Evolutionary conservation across 2,113 vertebrate genomes (phyloP).

Genomic region (Pipa parva): DNA sequence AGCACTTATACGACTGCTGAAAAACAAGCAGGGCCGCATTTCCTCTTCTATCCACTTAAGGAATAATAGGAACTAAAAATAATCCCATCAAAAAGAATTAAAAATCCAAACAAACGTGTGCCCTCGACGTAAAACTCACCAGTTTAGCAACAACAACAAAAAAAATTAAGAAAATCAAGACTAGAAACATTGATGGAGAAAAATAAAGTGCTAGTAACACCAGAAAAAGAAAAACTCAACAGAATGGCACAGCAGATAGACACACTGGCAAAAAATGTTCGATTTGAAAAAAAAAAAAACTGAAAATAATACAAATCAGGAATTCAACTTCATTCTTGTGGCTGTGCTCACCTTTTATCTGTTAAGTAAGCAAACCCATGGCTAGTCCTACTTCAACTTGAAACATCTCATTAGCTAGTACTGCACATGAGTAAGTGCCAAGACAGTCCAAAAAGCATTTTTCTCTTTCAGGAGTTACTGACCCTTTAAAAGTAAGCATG

Average conservation of each 20-base stretch:
- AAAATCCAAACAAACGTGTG: not conserved
- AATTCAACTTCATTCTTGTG: too few relatives aligned
- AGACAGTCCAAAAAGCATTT: too few relatives aligned
- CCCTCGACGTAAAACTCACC: not conserved
- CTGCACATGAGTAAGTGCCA: too few relatives aligned
- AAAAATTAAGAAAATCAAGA: not conserved
- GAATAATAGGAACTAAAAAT: constrained; percentile 45
- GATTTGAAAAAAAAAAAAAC: too few relatives aligned
- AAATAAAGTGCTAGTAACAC: not conserved
- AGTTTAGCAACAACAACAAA: not conserved
- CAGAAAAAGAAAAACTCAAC: not conserved
- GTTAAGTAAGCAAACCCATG: not conserved
- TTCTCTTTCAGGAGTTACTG: too few relatives aligned
- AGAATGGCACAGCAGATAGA: not conserved
- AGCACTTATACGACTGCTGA: constrained; percentile 45
- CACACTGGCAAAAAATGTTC: not conserved
- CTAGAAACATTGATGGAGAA: not conserved
- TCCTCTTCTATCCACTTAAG: constrained; percentile 30
- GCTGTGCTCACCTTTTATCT: not conserved
- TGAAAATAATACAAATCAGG: too few relatives aligned
- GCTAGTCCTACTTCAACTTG: too few relatives aligned
- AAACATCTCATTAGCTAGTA: too few relatives aligned
- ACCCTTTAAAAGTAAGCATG: too few relatives aligned
- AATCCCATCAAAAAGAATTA: constrained; percentile 13
- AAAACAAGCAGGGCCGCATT: constrained; percentile 46